Conservation (phyloP, 2,888 invertebrate genomes). For the Eupelmus urozonus region DNA sequence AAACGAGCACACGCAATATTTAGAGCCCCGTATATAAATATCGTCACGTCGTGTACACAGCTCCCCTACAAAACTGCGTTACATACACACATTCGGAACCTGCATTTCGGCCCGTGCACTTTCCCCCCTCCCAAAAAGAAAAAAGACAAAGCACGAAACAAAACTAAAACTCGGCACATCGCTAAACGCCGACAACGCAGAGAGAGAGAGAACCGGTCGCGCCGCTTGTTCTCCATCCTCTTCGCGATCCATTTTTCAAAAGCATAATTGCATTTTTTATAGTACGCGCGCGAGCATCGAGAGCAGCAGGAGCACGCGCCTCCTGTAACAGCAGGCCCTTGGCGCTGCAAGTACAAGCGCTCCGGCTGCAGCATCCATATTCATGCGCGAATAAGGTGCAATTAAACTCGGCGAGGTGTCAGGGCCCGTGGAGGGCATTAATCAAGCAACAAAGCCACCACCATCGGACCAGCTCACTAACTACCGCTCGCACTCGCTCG, state of each 20-base stretch:
- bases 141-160: neutral
- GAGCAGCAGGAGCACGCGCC: neutral
- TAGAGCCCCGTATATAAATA: constrained; percentile 24
- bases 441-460: constrained; percentile 74
- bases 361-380: constrained; percentile 74
- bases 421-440: constrained; percentile 75
- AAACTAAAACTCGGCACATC: constrained; percentile 22
- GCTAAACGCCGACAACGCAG: constrained; percentile 26
- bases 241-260: constrained; percentile 74
- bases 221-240: constrained; percentile 60
- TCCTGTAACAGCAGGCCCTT: neutral
- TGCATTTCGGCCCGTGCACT: neutral
- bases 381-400: constrained; percentile 77
- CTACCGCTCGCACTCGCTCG: constrained; percentile 3
- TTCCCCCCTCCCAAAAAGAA: neutral
- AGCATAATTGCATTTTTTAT: constrained; percentile 75
- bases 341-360: constrained; percentile 46
- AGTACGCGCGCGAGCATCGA: neutral
- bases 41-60: neutral
- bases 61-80: constrained; percentile 6
- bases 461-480: constrained; percentile 26
- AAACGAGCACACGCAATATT: constrained; percentile 8
- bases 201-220: constrained; percentile 65
- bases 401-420: constrained; percentile 77
- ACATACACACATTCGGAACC: neutral